Evolutionary conservation across 2,113 vertebrate species (phyloP).

Genomic region (Paramormyrops kingsleyae): DNA sequence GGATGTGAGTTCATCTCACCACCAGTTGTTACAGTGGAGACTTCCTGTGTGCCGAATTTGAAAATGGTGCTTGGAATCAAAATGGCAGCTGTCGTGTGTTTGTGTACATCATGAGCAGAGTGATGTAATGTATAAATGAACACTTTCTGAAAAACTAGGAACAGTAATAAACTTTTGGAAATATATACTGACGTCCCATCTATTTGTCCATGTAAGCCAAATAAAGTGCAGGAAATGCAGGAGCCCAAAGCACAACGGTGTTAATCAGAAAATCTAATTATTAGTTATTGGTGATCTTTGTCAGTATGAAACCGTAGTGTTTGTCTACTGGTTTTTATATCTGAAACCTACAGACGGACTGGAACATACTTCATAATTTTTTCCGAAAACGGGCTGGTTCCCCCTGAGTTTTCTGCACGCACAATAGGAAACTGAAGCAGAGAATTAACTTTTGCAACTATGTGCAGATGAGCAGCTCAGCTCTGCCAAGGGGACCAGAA

Average conservation of each 20-base stretch:
- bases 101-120: conserved; percentile 8
- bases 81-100: conserved; percentile 12
- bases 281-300: background rate
- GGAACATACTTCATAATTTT: background rate
- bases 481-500: background rate
- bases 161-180: conserved; percentile 5
- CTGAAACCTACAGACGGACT: background rate
- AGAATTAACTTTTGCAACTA: background rate
- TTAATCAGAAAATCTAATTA: background rate
- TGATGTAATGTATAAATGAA: background rate
- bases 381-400: background rate
- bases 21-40: background rate
- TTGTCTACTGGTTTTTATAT: background rate
- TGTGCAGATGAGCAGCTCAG: background rate
- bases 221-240: background rate
- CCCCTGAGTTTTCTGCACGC: background rate
- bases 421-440: background rate
- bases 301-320: background rate
- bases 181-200: background rate
- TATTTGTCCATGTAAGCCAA: background rate
- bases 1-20: background rate
- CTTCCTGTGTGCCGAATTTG: background rate
- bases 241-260: background rate
- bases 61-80: conserved; percentile 6
- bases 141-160: background rate